Evolutionary conservation across 1,140 invertebrate genomes (phyloP), one percentile per base, ranked within the genome.

Genomic region (Eumaeus atala): DNA sequence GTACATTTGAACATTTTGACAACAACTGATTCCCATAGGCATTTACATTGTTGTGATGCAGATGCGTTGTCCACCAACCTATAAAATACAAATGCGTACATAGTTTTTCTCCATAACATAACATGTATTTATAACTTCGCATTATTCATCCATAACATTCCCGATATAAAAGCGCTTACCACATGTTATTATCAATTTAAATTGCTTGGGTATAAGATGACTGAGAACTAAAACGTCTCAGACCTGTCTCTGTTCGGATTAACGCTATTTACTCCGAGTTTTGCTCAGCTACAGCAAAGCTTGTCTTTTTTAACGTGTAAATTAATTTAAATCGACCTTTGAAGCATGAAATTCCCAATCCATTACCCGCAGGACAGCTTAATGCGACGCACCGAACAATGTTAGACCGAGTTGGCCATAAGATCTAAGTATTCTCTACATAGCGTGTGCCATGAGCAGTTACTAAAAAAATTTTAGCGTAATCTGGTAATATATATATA

Each of bases 281-380:
- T 67, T 66, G 54, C 69, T 16, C 51, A 9, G 21, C 51, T 56
- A 55, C 48, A 56, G 61, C 61, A 69, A 65, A 64, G 78, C 73
- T 80, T 75, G 66, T 76, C 67, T 75, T 77, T 76, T n/a, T 77
- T 77, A 82, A 79, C 79, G 77, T 82, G 64, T 79, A 82, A 83
- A 83, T 84, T 85, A 85, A 83, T 83, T 85, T 77, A 75, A 74
- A 80, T 72, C 74, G 71, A 77, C 74, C 72, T 80, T 79, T 76
- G 70, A 61, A 68, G 71, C 73, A 67, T 76, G 70, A 80, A 83
- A 85, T 83, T 76, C 82, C 70, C 72, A 76, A 81, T 82, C 67
- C 78, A 85, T 83, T 83, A 83, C 67, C 17, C 47, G 53, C 51
- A 40, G 56, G 77, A 84, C 80, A 84, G 76, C 65, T 80, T 84